Base-by-base conservation (phyloP, 2,888 invertebrate genomes). In the Aphodius sticticus region DNA sequence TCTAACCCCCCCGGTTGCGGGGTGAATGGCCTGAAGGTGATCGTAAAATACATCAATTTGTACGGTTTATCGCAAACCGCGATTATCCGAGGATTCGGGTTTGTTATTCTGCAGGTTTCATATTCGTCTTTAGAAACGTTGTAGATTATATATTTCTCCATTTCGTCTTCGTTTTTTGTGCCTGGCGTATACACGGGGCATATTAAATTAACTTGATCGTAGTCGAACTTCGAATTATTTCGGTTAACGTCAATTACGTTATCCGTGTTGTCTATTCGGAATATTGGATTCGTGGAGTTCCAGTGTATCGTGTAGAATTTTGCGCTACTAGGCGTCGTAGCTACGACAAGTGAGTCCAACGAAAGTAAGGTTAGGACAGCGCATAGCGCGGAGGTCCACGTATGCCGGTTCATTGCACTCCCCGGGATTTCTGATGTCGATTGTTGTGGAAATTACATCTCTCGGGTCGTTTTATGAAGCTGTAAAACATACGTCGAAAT, bases 61-160 rank as follows among this genome's bases (percentile, higher is more conserved):
- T 95, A 94, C 86, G 97, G 97, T 89, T 97, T 97, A 92, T 97
- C 96, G 93, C 97, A 98, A 90, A 97, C 95, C 84, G 97, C 97
- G 91, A 98, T 97, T 87, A 97, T 96, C 87, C 97, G 93, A 81
- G 97, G 97, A 90, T 95, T 96, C 75, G 96, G 95, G 92, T 97
- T 97, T 83, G 97, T 97, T 92, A 97, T 97, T 88, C 97, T 93
- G 92, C 97, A 98, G 86, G 97, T 96, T 91, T 98, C 97, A 88
- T 97, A 98, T 89, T 98, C 97, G 88, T 97, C 97, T 91, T 97
- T 97, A 86, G 97, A 97, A 86, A 97, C 97, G 90, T 97, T 97
- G 90, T 98, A 98, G 87, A 98, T 97, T 88, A 98, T 97, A 91
- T 97, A 97, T 89, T 97, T 97, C 89, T 97, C 97, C 82, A 96